These are phyloP conservation scores for Oryctes rhinoceros DNA, from an alignment of 1,140 invertebrate species.

Conservation along the genomic window DNA sequence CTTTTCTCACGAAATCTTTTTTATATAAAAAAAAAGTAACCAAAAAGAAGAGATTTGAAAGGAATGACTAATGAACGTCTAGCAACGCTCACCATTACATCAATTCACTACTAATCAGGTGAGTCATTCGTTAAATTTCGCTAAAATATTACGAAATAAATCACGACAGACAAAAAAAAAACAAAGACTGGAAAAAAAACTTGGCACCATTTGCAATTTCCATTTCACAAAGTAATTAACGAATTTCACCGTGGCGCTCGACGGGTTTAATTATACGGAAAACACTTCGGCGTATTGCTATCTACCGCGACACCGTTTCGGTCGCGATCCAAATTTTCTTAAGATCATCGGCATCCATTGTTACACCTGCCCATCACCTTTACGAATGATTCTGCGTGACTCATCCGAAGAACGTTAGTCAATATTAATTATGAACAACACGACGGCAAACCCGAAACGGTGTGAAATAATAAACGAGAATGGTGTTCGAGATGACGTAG, in stretches of 20 bases:
- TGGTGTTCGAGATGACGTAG: constrained; percentile 12
- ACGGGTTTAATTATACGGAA: too few relatives aligned
- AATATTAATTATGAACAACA: not conserved
- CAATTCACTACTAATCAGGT: not conserved
- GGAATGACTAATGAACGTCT: too few relatives aligned
- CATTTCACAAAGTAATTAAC: not conserved
- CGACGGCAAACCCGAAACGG: not conserved
- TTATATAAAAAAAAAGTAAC: too few relatives aligned
- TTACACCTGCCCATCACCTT: not conserved
- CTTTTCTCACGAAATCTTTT: too few relatives aligned
- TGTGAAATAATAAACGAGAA: constrained; percentile 17
- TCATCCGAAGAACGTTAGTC: not conserved
- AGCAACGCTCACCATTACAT: too few relatives aligned
- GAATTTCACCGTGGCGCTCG: not conserved
- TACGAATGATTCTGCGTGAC: not conserved
- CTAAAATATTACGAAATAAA: not conserved
- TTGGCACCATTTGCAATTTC: not conserved
- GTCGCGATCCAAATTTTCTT: not conserved
- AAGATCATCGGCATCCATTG: not conserved
- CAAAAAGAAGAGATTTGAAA: too few relatives aligned
- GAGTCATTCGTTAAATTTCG: not conserved
- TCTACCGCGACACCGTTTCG: not conserved
- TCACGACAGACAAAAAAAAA: not conserved
- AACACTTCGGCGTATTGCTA: not conserved
- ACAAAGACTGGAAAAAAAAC: not conserved